These are phyloP conservation scores for Melanotus villosus DNA, from an alignment of 2,888 invertebrate species.

Conservation along the genomic window DNA sequence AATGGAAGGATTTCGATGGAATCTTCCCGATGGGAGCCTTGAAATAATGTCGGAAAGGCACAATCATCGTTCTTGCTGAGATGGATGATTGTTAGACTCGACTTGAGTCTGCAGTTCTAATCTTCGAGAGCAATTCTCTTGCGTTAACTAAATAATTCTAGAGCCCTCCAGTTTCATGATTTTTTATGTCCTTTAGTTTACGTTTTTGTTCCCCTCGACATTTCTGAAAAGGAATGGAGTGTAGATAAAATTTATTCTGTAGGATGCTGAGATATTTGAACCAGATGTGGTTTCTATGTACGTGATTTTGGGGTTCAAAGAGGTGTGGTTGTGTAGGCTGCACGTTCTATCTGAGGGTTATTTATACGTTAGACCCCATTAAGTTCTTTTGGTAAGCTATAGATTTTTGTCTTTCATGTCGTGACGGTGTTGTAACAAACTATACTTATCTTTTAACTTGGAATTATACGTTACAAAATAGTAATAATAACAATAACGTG, in stretches of 20 bases:
- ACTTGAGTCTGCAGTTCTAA: constrained; percentile 26
- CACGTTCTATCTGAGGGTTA: constrained; percentile 38
- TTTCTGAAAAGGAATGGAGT: constrained; percentile 37
- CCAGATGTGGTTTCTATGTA: constrained; percentile 52
- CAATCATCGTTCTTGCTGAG: constrained; percentile 33
- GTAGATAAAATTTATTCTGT: constrained; percentile 50
- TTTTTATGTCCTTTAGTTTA: constrained; percentile 14
- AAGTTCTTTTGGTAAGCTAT: constrained; percentile 38
- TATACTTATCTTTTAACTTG: constrained; percentile 29
- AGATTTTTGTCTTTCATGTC: constrained; percentile 33
- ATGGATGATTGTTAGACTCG: constrained; percentile 38
- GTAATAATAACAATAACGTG: constrained; percentile 3
- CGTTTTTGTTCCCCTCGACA: constrained; percentile 32
- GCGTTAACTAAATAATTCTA: constrained; percentile 27
- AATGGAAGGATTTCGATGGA: constrained; percentile 34
- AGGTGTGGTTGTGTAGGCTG: constrained; percentile 44
- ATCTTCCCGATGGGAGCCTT: constrained; percentile 36
- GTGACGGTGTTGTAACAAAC: constrained; percentile 28
- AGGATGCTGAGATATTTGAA: constrained; percentile 51
- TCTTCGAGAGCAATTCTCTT: constrained; percentile 23
- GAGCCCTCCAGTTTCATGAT: constrained; percentile 11
- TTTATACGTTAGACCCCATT: constrained; percentile 40
- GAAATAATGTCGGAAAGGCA: constrained; percentile 40
- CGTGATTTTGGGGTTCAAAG: constrained; percentile 51
- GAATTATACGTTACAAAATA: constrained; percentile 25